Evolutionary conservation across 2,113 vertebrate species (phyloP), one percentile per base, ranked within the genome.

Genomic region (Arothron firmamentum): DNA sequence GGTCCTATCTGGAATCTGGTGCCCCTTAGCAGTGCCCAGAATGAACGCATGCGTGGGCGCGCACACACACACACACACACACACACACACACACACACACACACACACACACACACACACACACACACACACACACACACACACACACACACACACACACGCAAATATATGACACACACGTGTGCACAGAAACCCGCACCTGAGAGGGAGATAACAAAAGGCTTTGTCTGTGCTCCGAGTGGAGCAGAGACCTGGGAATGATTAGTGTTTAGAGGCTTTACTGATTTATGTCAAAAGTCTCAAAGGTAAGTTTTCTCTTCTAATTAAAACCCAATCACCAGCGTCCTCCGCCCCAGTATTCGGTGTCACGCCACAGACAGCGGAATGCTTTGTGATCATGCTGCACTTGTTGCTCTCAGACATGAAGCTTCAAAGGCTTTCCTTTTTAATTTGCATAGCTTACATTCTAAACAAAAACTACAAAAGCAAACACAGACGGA

Each of bases 231-330:
- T 87, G 78, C 77, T 84, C 62, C 65, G 80, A 72, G 81, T 81
- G 82, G 74, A 79, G 77, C 74, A 80, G 77, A 86, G 86, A 85
- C 76, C 88, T 90, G 89, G 88, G 67, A 90, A 85, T 88, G 87
- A 90, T 90, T 90, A 90, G 82, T 90, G 86, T 89, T 90, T 88
- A 89, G 88, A 88, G 86, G 84, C 83, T 87, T 90, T 81, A 88
- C 87, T 85, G 88, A 90, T 90, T 88, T 89, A 88, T 88, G 83
- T 88, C 86, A 77, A 88, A 90, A 87, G 83, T 88, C 87, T 88
- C 65, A 80, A 87, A 90, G 88, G 88, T 88, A 87, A 86, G 83
- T 88, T 88, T 88, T 88, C 88, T 88, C 85, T 85, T 84, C 84
- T 87, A 83, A 88, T 88, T 90, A 87, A 88, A 90, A 87, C 83